Percentiles rank a stretch among this genome's conserved stretches.
Conservation (phyloP, 2,113 vertebrate species). For the Agapornis roseicollis region DNA sequence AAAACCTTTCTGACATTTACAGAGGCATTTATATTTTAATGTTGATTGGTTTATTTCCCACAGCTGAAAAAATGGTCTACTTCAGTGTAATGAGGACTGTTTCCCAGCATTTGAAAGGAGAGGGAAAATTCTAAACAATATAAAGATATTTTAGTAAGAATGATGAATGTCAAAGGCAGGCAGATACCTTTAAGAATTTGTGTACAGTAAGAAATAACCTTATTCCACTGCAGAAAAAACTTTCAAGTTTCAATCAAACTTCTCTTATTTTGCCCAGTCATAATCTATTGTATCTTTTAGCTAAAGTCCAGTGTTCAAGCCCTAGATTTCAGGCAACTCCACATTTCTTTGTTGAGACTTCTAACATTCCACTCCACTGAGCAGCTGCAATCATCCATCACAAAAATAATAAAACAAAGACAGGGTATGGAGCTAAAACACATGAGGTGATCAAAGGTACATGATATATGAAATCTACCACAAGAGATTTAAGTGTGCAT, state of each 20-base stretch:
- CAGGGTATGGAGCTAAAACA: not conserved
- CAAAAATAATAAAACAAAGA: not conserved
- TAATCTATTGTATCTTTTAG: not conserved
- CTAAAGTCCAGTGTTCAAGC: not conserved
- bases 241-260: not conserved
- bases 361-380: not conserved
- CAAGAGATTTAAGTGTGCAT: not conserved
- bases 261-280: not conserved
- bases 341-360: not conserved
- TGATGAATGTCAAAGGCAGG: not conserved
- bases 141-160: not conserved
- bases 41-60: not conserved
- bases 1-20: slow-evolving; percentile 7
- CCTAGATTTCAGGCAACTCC: not conserved
- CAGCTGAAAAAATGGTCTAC: not conserved
- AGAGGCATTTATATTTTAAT: not conserved
- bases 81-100: not conserved
- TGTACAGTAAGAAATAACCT: not conserved
- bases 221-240: not conserved
- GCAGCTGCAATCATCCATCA: not conserved
- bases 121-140: not conserved
- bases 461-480: not conserved
- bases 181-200: not conserved
- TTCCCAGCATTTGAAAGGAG: not conserved
- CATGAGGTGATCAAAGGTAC: not conserved